Evolutionary conservation across 2,888 invertebrate species (phyloP).

Genomic region (Nomada fucata): DNA sequence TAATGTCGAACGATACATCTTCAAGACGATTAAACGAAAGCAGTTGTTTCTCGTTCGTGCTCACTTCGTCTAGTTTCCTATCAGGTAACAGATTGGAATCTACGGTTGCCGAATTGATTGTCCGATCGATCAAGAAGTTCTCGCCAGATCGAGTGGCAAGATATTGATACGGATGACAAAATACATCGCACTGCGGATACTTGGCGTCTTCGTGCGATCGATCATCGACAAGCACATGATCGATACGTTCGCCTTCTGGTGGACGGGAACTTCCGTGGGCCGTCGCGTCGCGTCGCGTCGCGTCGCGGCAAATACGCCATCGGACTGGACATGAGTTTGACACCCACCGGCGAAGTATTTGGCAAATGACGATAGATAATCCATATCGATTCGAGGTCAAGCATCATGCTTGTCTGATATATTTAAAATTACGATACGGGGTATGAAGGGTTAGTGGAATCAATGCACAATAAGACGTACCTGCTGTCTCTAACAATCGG

Average conservation of each 20-base stretch:
- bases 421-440: background rate
- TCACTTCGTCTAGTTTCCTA: conserved; percentile 53
- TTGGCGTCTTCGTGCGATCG: conserved; percentile 67
- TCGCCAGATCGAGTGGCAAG: conserved; percentile 70
- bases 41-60: conserved; percentile 59
- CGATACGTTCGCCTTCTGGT: conserved; percentile 64
- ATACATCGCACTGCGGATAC: conserved; percentile 64
- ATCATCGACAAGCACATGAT: conserved; percentile 69
- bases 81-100: conserved; percentile 71
- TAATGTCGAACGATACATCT: conserved; percentile 50
- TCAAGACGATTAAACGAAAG: conserved; percentile 57
- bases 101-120: conserved; percentile 70
- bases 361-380: conserved; percentile 41
- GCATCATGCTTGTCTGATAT: background rate
- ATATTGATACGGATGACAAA: conserved; percentile 72
- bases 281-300: conserved; percentile 2
- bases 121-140: conserved; percentile 73
- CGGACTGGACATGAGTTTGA: conserved; percentile 63
- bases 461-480: no score
- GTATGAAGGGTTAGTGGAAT: background rate
- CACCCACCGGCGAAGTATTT: conserved; percentile 44
- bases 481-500: no score
- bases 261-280: conserved; percentile 44
- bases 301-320: conserved; percentile 39
- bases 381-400: conserved; percentile 34